Conservation (phyloP, 2,113 vertebrate genomes). For the Crypturellus undulatus region DNA sequence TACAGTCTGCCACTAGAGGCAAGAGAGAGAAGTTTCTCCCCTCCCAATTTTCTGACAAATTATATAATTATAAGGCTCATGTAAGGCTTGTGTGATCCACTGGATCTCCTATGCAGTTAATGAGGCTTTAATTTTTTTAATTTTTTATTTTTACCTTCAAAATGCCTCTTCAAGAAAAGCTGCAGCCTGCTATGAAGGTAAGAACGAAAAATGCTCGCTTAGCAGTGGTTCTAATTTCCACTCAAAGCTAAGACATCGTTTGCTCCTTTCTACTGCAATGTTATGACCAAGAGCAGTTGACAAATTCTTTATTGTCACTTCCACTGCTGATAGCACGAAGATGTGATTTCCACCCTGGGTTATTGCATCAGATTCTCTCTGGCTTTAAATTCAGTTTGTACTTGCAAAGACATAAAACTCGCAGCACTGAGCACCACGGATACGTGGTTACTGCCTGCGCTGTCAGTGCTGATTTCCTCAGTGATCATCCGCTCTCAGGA, state of each 20-base stretch:
- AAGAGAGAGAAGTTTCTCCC: neutral
- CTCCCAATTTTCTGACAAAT: neutral
- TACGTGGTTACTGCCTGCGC: rapidly evolving
- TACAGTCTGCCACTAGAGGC: neutral
- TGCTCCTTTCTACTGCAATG: neutral
- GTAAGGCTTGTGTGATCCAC: no score
- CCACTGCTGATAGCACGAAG: neutral
- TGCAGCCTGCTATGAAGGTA: neutral
- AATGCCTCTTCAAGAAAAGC: neutral
- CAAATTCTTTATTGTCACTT: neutral
- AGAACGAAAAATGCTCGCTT: neutral
- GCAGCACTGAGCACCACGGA: rapidly evolving
- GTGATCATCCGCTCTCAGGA: neutral
- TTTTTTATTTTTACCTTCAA: neutral
- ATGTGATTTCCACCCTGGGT: neutral
- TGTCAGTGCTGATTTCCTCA: neutral
- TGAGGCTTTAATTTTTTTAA: neutral
- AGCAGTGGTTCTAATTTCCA: neutral
- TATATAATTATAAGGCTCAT: neutral
- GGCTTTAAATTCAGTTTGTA: neutral
- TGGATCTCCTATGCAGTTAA: neutral
- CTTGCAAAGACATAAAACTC: neutral
- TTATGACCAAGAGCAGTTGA: neutral
- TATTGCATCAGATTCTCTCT: neutral
- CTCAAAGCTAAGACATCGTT: neutral